These are phyloP conservation scores for Battus philenor DNA, from an alignment of 1,140 invertebrate species.

Conservation along the genomic window DNA sequence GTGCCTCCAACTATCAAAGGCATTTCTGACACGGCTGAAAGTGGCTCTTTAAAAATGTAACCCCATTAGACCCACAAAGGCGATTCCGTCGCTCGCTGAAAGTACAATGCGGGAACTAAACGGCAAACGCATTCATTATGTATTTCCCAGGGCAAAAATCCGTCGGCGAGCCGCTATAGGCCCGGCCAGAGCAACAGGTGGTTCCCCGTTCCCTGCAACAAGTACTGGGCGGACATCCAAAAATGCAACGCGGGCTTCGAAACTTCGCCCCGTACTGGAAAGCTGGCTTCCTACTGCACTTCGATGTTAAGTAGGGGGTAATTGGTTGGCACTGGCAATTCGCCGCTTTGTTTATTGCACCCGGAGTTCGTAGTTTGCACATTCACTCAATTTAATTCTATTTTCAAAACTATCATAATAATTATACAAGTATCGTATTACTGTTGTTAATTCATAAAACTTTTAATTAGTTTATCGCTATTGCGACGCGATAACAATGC, in stretches of 20 bases:
- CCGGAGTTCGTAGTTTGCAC: too few relatives aligned
- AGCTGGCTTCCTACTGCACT: constrained; percentile 22
- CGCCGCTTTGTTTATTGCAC: too few relatives aligned
- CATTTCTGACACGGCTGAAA: constrained; percentile 16
- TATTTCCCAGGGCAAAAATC: constrained; percentile 65
- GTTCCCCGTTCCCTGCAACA: constrained; percentile 48
- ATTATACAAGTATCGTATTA: too few relatives aligned
- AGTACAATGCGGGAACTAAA: constrained; percentile 49
- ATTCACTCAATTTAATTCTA: too few relatives aligned
- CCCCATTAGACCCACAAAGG: constrained; percentile 29
- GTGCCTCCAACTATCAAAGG: neutral
- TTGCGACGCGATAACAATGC: too few relatives aligned
- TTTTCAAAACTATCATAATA: too few relatives aligned
- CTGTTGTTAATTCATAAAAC: too few relatives aligned
- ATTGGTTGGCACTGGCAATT: too few relatives aligned
- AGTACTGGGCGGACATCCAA: constrained; percentile 69
- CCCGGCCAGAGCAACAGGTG: constrained; percentile 56
- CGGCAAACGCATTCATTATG: constrained; percentile 63
- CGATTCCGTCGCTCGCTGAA: constrained; percentile 35
- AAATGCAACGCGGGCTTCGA: constrained; percentile 60
- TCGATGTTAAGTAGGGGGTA: constrained; percentile 38
- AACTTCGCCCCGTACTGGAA: constrained; percentile 29
- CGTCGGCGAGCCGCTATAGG: constrained; percentile 38
- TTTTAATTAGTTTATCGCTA: too few relatives aligned
- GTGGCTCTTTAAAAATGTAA: constrained; percentile 50